phyloP scores from a whole-genome alignment of 2,113 vertebrate species.

The Embiotoca jacksoni region DNA sequence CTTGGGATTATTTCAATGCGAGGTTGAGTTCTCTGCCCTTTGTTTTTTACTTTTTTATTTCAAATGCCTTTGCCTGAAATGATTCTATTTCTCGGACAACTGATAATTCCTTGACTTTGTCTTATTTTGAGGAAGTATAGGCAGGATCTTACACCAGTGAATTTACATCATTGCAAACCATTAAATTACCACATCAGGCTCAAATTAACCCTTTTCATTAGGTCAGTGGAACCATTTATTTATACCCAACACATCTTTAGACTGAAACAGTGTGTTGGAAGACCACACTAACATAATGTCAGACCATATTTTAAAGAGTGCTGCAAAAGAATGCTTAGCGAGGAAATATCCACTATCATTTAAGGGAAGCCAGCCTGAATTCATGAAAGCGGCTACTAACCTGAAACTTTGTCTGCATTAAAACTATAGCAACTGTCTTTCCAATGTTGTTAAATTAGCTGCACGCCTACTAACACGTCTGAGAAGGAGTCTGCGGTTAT shows the following conservation, averaged over 20 bases:
- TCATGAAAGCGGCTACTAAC: conserved; percentile 51
- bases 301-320: conserved; percentile 23
- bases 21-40: conserved; percentile 60
- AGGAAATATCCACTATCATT: background rate
- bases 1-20: conserved; percentile 72
- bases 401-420: conserved; percentile 42
- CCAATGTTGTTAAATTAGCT: conserved; percentile 46
- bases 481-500: conserved; percentile 43
- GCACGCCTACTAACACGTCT: conserved; percentile 59
- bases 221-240: conserved; percentile 44
- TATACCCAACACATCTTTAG: conserved; percentile 30
- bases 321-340: conserved; percentile 35
- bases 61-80: conserved; percentile 33
- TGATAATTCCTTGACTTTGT: conserved; percentile 46
- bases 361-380: conserved; percentile 47
- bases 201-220: conserved; percentile 19
- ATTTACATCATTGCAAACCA: conserved; percentile 37
- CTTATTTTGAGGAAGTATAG: conserved; percentile 62
- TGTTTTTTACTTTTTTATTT: conserved; percentile 64
- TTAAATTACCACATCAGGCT: conserved; percentile 24
- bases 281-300: conserved; percentile 36
- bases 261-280: conserved; percentile 45
- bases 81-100: conserved; percentile 24
- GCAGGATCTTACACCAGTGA: conserved; percentile 44
- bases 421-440: conserved; percentile 46